These are phyloP conservation scores for Malurus leucopterus DNA, from an alignment of 2,797 vertebrate species.

Conservation along the genomic window DNA sequence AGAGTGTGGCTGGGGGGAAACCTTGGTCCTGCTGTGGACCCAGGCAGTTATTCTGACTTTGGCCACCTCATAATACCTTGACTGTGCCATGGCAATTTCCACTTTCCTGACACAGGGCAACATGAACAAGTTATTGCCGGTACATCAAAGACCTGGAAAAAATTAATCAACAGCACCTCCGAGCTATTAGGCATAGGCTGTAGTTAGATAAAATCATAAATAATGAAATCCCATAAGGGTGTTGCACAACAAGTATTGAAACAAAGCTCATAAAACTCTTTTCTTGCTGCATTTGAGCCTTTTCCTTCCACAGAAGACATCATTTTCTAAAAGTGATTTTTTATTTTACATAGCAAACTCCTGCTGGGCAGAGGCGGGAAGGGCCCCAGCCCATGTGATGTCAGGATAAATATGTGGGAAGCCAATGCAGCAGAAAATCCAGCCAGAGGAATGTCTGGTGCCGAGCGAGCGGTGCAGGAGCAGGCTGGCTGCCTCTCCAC, in stretches of 20 bases:
- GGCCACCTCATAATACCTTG: not conserved
- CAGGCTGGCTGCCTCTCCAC: not conserved
- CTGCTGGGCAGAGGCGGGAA: constrained; percentile 49
- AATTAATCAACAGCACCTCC: constrained; percentile 54
- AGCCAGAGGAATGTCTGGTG: constrained; percentile 55
- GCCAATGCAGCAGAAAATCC: constrained; percentile 52
- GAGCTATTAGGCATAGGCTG: constrained; percentile 57
- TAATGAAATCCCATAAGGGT: constrained; percentile 45
- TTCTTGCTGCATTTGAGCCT: not conserved
- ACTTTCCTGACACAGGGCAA: constrained; percentile 32
- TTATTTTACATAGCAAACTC: not conserved
- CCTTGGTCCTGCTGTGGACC: not conserved
- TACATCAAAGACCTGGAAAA: constrained; percentile 55
- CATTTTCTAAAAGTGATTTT: not conserved
- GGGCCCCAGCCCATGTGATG: constrained; percentile 56
- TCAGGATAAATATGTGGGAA: constrained; percentile 55
- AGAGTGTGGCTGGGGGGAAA: accelerated
- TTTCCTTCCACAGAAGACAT: constrained; percentile 8
- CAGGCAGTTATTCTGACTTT: not conserved
- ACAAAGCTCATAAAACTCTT: constrained; percentile 35
- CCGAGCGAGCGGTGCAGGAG: not conserved
- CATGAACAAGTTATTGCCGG: constrained; percentile 44
- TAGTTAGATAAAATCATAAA: constrained; percentile 65
- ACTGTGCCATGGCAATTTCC: constrained; percentile 3
- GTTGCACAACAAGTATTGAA: constrained; percentile 52